Base-by-base conservation (phyloP, 92 coral and sea anemone species). In the Pocillopora meandrina region DNA sequence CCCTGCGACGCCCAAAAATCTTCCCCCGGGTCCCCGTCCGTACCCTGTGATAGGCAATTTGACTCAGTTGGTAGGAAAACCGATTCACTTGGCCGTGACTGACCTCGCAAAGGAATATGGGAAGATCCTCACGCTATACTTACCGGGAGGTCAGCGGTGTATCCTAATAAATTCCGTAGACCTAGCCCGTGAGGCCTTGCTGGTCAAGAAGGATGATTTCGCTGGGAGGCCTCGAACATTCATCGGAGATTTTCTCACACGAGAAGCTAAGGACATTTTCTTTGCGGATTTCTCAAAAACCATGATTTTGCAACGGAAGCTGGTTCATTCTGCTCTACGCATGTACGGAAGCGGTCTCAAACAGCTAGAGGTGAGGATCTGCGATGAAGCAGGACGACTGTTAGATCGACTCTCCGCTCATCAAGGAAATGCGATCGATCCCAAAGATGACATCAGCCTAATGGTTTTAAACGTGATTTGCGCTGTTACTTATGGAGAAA, bases 381-480 rank as follows among this genome's bases (percentile, higher is more conserved):
- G 80, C 74, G 47, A 18, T 13, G 95, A 92, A 81, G 78, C 90
- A 58, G 89, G 87, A 3, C 34, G 84, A 19, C 75, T 92, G 77
- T 61, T 80, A n/a, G 79, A 86, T 47, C 58, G 92, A 75, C 81
- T 91, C 56, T 77, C 87, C 19, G 90, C 90, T 19, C 57, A 87
- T 18, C 86, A 89, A 15, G 95, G 93, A 71, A 82, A 85, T 35
- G 76, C 93, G 1, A 78, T 93, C 49, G 90, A 93, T 63, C 95
- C 98, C 16, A 87, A 74, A 19, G 73, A 87, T 49, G 92, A 93
- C 74, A 56, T 93, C 23, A 66, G 72, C 34, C 92, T 87, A 18
- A 76, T 92, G 34, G 81, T 91, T 42, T 88, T 93, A 18, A 93
- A 93, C 69, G 93, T 92, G 12, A 91, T 93, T 71, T 93, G 95